A percentile compares a stretch with the other conserved stretches of the same genome.
Conservation (phyloP, 2,113 vertebrate species). For the Gasterosteus nipponicus region DNA sequence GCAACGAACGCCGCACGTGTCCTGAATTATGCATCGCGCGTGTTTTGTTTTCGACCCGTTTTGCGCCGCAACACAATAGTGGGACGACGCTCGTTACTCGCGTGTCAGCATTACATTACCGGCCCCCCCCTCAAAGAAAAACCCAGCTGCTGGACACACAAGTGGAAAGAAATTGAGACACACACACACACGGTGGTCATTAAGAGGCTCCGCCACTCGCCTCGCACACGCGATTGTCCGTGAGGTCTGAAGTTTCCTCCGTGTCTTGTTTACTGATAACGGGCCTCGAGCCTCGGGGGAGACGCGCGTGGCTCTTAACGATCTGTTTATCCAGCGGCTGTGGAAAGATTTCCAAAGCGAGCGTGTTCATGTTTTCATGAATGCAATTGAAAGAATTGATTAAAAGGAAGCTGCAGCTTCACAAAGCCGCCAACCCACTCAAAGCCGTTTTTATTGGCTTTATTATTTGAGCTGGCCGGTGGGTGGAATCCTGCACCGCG, state of each 20-base stretch:
- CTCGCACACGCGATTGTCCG: conserved; percentile 31
- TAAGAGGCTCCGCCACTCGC: conserved; percentile 37
- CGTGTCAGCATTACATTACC: conserved; percentile 50
- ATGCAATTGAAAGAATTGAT: too few species aligned
- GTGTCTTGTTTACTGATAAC: not conserved
- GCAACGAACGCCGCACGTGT: conserved; percentile 41
- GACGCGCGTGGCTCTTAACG: conserved; percentile 7
- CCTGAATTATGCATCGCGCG: conserved; percentile 64
- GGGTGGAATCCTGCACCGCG: too few species aligned
- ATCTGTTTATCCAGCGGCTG: conserved; percentile 14
- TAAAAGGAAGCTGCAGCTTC: conserved; percentile 1
- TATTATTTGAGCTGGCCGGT: too few species aligned
- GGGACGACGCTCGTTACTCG: conserved; percentile 44
- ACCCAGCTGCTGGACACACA: conserved; percentile 12
- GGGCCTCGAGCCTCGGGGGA: not conserved
- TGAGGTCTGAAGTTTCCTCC: conserved; percentile 52
- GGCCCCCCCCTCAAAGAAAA: not conserved
- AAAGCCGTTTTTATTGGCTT: not conserved
- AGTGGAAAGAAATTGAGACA: conserved; percentile 30
- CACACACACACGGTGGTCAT: conserved; percentile 31
- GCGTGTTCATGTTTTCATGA: too few species aligned
- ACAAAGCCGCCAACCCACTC: conserved; percentile 37
- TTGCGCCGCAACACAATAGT: conserved; percentile 59
- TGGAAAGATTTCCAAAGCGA: not conserved
- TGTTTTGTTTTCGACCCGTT: conserved; percentile 52